Conservation (phyloP, 2,888 invertebrate species). For the Peribatodes rhomboidaria region DNA sequence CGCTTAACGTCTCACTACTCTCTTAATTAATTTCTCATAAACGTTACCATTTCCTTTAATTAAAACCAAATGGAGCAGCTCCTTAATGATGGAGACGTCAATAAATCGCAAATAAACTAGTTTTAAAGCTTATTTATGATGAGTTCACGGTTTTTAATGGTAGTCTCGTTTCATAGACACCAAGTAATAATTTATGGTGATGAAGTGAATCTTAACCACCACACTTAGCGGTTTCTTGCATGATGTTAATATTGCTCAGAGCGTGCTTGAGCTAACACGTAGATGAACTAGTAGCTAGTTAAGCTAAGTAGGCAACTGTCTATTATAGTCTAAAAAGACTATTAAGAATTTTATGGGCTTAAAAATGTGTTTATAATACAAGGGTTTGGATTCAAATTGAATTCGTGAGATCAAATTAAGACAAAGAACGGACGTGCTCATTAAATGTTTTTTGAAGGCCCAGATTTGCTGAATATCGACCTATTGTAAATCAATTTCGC, state of each 20-base stretch:
- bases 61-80: slow-evolving; percentile 7
- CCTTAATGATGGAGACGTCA: slow-evolving; percentile 20
- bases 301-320: too few relatives aligned
- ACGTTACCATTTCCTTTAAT: slow-evolving; percentile 16
- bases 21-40: slow-evolving; percentile 5
- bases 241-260: neutral
- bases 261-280: neutral
- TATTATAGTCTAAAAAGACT: too few relatives aligned
- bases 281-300: too few relatives aligned
- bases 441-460: too few relatives aligned
- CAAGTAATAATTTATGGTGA: slow-evolving; percentile 26
- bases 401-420: too few relatives aligned
- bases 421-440: too few relatives aligned
- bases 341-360: too few relatives aligned
- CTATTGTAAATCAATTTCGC: too few relatives aligned
- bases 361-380: too few relatives aligned
- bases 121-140: slow-evolving; percentile 21
- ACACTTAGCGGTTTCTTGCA: slow-evolving; percentile 6
- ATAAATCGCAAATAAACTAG: slow-evolving; percentile 29
- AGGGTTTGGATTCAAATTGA: too few relatives aligned
- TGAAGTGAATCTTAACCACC: slow-evolving; percentile 27
- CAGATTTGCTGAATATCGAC: too few relatives aligned
- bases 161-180: slow-evolving; percentile 16
- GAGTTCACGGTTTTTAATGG: slow-evolving; percentile 18
- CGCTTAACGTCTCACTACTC: neutral